Evolutionary conservation across 2,888 invertebrate genomes (phyloP), one percentile per base, ranked within the genome.

Genomic region (Drosophila ochracea): DNA sequence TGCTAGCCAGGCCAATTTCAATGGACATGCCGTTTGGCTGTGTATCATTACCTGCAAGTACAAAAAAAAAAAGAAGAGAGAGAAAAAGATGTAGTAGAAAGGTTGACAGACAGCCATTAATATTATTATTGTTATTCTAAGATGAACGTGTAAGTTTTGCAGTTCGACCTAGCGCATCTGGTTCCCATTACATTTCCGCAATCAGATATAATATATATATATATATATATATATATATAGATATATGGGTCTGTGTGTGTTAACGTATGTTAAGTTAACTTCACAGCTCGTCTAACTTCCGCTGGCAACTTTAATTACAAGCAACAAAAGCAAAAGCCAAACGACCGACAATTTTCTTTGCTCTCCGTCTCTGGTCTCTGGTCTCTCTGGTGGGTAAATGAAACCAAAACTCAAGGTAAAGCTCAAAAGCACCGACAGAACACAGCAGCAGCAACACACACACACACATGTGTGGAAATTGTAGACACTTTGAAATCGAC

Each of bases 261-360:
- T 25, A 47, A 47, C 16, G 28, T 39, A 55, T 66, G 67, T 55
- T 47, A 70, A 68, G 68, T 67, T 63, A 75, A 79, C 86, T 90
- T 90, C 86, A 90, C 89, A 86, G 90, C 86, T 89, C 89, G 82
- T 64, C 82, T 77, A 86, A 89, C 85, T 85, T 85, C 85, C 85
- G 85, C 88, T 90, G 83, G 76, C 76, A 76, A 90, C 90, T 85
- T 88, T 90, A 88, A 85, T 85, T 90, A 90, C 90, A 88, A 80
- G 64, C 52, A 81, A 81, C 73, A 81, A 76, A 77, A 80, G 82
- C 78, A 74, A 72, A 71, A 59, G 63, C 58, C 68, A 76, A 74
- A 62, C 76, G 66, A 53, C 75, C 62, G 76, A 67, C 76, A 75
- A 75, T 86, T 87, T 89, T 90, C 90, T 80, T 76, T 57, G 68